Evolutionary conservation across 1,140 invertebrate species (phyloP), one percentile per base, ranked within the genome.

Genomic region (Anoplolepis gracilipes): DNA sequence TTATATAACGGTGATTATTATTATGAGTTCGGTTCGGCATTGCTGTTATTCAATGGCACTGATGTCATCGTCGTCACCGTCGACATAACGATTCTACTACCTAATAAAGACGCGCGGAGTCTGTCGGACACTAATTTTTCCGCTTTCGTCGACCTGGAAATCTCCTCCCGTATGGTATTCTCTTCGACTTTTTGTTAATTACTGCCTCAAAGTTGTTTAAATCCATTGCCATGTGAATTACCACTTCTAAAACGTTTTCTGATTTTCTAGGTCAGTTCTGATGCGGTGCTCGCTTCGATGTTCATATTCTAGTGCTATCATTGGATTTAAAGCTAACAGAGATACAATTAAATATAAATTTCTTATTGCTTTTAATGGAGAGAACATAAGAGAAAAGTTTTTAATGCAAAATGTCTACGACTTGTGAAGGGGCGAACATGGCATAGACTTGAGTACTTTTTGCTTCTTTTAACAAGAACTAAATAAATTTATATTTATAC

Each of bases 131-230:
- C 7, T 3, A 88, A 90, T 81, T 91, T 88, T 30, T 95, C 94
- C 0, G 90, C 88, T 57, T 91, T 94, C 0, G 84, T 88, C 0
- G 85, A 79, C 7, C 78, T 87, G 0, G 87, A 79, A 5, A 55
- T 88, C n/a, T 95, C 93, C 46, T 94, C 94, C 6, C 94, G 93
- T 1, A 92, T 82, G n/a, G 89, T 84, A n/a, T 93, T 92, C 6
- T 92, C 92, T 5, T 89, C 91, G 0, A 84, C n/a, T n/a, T n/a
- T 79, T 0, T 88, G 73, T 39, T 94, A 89, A 16, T 25, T 42
- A 6, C 78, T 53, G 0, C 91, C 88, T 61, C 92, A 92, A 0
- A 92, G 79, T 78, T 94, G 91, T 46, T 95, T 95, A 75, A 91
- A 94, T 0, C 78, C 78, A 16, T 88, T 76, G 1, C 82, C 87